Base-by-base conservation (phyloP, 2,113 vertebrate species). In the Oreocharis arfaki region DNA sequence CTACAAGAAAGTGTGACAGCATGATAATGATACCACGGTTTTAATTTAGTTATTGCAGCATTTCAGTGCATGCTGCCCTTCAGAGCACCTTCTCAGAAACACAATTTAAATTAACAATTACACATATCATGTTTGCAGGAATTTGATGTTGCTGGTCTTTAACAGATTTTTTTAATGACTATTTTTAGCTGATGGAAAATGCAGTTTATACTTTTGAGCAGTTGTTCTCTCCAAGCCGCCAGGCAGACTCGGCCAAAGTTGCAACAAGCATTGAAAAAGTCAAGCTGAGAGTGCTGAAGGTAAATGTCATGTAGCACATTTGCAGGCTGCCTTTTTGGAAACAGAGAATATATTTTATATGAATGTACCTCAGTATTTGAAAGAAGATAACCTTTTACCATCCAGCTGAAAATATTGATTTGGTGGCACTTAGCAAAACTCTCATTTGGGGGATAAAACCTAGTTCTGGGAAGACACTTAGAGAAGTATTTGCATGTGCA, bases 201-300 rank as follows among this genome's bases (percentile, higher is more conserved):
- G 98, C 98, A 6, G 98, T 98, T 2, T 98, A 97, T 96, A 99
- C 99, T 1, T 99, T 99, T 18, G 96, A 98, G 87, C 98, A 98
- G 94, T 84, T 99, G 90, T 97, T 99, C n/a, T 73, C 61, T 81
- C 98, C 98, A 24, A 97, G 97, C 33, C 59, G 84, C 52, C 95
- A 98, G 87, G 98, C 98, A 57, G 96, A 99, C 61, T 91, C 96
- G 0, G 94, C 95, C 3, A 97, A 97, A 83, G 89, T 96, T 20
- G 52, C 92, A 44, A 90, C 97, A 7, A 97, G 97, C 83, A 96
- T 99, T 41, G 98, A 98, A 76, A 99, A 99, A 96, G 98, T 98
- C 92, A 99, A 98, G 95, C 98, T 98, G 91, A 96, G 98, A 53
- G 99, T 99, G 23, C 97, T 99, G 73, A 99, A 99, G 99, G 99